Evolutionary conservation across 2,888 invertebrate species (phyloP).

Genomic region (Meloe dianella): DNA sequence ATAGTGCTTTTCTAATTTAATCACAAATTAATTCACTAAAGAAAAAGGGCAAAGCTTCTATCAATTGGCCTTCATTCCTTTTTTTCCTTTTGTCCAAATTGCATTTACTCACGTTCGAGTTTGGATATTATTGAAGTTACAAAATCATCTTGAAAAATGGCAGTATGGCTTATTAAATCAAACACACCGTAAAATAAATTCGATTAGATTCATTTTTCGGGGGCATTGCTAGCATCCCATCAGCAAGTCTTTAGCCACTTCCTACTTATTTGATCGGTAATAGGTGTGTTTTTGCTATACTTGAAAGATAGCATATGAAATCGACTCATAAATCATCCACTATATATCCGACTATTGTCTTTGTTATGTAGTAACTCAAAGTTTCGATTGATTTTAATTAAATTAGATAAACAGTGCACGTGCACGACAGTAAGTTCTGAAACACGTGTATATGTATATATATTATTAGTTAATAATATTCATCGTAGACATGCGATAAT

Average conservation of each 20-base stretch:
- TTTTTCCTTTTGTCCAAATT: not conserved
- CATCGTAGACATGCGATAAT: not conserved
- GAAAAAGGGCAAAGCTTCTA: too few relatives aligned
- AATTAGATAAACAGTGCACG: not conserved
- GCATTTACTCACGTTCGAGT: not conserved
- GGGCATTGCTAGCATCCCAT: constrained; percentile 10
- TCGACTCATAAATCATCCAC: not conserved
- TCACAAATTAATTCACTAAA: not conserved
- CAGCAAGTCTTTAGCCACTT: constrained; percentile 21
- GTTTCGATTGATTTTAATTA: not conserved
- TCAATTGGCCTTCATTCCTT: not conserved
- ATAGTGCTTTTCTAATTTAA: not conserved
- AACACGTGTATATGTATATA: not conserved
- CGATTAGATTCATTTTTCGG: constrained; percentile 23
- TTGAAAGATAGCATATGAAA: not conserved
- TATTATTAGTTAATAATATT: not conserved
- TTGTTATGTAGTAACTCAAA: not conserved
- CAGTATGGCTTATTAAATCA: constrained; percentile 3
- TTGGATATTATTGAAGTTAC: constrained; percentile 25
- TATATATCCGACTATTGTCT: not conserved
- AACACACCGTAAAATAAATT: constrained; percentile 19
- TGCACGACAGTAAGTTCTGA: not conserved
- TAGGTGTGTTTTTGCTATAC: not conserved
- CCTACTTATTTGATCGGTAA: constrained; percentile 17
- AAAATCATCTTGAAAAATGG: constrained; percentile 14